These are phyloP conservation scores for Euzetes globulus DNA, from an alignment of 2,888 invertebrate genomes.

Conservation along the genomic window DNA sequence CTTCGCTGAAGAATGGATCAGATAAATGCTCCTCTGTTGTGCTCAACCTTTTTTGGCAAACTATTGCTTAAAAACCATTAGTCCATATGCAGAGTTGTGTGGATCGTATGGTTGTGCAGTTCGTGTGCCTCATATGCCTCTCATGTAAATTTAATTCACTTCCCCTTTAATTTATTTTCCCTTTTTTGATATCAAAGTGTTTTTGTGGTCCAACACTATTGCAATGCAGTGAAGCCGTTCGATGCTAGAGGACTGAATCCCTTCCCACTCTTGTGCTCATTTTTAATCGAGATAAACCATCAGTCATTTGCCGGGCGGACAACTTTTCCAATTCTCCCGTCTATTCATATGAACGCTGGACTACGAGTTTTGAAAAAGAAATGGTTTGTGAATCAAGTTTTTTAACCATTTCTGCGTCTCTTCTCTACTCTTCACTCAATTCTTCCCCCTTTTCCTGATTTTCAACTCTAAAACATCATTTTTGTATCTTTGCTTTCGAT, in stretches of 20 bases:
- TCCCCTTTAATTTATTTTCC: conserved; percentile 27
- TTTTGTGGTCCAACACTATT: conserved; percentile 28
- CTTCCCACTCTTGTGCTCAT: conserved; percentile 26
- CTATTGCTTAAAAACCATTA: conserved; percentile 24
- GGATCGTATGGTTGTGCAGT: not conserved
- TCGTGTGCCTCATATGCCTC: conserved; percentile 11
- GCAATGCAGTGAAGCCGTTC: conserved; percentile 12
- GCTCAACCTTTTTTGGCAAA: conserved; percentile 31
- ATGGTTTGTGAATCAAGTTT: conserved; percentile 16
- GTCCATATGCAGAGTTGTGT: not conserved
- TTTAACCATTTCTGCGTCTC: not conserved
- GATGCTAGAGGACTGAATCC: not conserved
- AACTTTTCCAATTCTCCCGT: conserved; percentile 11
- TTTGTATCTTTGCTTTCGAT: conserved; percentile 26
- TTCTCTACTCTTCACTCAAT: not conserved
- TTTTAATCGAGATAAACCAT: conserved; percentile 30
- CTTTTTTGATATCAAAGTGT: conserved; percentile 27
- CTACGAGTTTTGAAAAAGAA: conserved; percentile 21
- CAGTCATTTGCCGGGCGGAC: conserved; percentile 33
- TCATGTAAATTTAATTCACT: conserved; percentile 32
- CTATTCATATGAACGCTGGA: conserved; percentile 22
- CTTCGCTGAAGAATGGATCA: not conserved
- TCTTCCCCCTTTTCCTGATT: conserved; percentile 22
- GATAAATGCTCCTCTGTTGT: conserved; percentile 1
- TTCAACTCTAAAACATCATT: conserved; percentile 27